phyloP scores from a whole-genome alignment of 1,140 invertebrate genomes.

The Zaprionus kolodkinae region DNA sequence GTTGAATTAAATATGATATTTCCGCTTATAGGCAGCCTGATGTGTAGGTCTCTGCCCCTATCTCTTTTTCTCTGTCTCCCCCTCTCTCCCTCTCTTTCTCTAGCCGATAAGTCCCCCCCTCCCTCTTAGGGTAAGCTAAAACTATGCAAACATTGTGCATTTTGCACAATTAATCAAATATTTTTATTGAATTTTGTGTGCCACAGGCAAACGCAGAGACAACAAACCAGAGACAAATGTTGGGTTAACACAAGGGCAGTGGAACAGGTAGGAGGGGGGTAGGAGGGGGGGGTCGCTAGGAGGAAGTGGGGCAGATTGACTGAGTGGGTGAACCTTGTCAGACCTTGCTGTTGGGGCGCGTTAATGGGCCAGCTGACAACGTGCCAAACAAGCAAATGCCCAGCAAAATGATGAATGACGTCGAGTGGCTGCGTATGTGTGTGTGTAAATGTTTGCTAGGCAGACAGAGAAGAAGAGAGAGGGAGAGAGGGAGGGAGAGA shows the following conservation, averaged over 20 bases:
- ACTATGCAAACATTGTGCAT: constrained; percentile 74
- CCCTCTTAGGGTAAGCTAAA: constrained; percentile 53
- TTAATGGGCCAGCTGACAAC: constrained; percentile 78
- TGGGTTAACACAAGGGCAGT: constrained; percentile 52
- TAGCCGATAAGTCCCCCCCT: neutral
- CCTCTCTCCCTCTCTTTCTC: neutral
- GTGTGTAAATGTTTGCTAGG: constrained; percentile 18
- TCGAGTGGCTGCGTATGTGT: constrained; percentile 24
- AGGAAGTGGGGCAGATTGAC: too few species aligned
- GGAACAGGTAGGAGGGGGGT: neutral
- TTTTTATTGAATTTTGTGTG: constrained; percentile 70
- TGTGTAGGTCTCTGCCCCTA: neutral
- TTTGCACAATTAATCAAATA: constrained; percentile 78
- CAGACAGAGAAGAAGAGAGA: neutral
- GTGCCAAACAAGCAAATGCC: constrained; percentile 55
- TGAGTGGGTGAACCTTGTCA: constrained; percentile 2
- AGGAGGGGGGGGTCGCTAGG: neutral
- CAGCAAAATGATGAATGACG: constrained; percentile 59
- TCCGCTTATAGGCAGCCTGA: neutral
- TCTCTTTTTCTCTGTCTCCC: too few species aligned
- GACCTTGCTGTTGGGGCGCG: constrained; percentile 41
- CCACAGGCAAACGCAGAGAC: constrained; percentile 49
- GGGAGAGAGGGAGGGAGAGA: too few species aligned
- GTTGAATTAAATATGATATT: too few species aligned
- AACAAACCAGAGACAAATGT: constrained; percentile 58